Evolutionary conservation across 2,797 vertebrate genomes (phyloP), one percentile per base, ranked within the genome.

Genomic region (Gila robusta): DNA sequence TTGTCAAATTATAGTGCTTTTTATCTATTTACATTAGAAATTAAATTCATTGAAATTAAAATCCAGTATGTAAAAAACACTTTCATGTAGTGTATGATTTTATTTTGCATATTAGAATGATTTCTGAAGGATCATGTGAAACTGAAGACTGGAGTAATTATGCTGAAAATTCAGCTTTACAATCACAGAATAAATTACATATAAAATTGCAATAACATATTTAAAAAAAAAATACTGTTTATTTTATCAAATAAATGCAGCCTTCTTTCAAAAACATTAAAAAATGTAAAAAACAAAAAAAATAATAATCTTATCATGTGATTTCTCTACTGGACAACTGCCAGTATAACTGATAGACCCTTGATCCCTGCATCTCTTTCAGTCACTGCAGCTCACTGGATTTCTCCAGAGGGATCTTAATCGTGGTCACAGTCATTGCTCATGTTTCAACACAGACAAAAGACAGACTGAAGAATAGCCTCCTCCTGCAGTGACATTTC

Each of bases 381-480:
- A 80, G 76, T 59, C 26, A 49, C n/a, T 21, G 72, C 66, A 62
- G 49, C 37, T 56, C 74, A 41, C 52, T 39, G 83, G 49, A 59
- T 86, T 83, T 72, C 78, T 77, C 62, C 67, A 67, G 67, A 81
- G 83, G 66, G 28, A 86, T 71, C 49, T 73, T 71, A 71, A 86
- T 83, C 62, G 2, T 56, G 52, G 52, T 54, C 52, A 37, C 64
- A 73, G 83, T 54, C 79, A 83, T 8, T 76, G 74, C 70, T 83
- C 82, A 71, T 87, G 70, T 79, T 79, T 44, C 28, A 87, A 39
- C 39, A 72, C 56, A 41, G 71, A 62, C 59, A 70, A 26, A 77
- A 54, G 62, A 82, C 66, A 83, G 49, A 79, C 74, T 32, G 62
- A 74, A 35, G 35, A 79, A 83, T 81, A 16, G 56, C 80, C 54